These are phyloP conservation scores for Pharmacophagus antenor DNA, from an alignment of 2,888 invertebrate species.

Conservation along the genomic window DNA sequence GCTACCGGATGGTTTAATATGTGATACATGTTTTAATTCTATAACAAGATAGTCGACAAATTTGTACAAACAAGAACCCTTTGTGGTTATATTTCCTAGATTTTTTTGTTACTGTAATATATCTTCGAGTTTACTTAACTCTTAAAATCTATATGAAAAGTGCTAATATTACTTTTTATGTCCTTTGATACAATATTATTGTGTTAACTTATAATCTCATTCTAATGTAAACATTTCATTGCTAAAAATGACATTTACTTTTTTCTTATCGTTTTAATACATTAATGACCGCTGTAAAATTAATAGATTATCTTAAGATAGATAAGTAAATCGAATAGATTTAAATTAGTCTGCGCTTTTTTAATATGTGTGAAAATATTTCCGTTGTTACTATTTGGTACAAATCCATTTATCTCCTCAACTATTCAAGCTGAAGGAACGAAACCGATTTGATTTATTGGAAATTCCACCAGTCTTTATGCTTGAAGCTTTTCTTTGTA, in stretches of 20 bases:
- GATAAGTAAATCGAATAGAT: neutral
- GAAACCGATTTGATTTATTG: slow-evolving; percentile 27
- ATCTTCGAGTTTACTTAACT: no score
- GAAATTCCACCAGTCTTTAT: slow-evolving; percentile 27
- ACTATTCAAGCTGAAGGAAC: slow-evolving; percentile 23
- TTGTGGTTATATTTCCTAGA: no score
- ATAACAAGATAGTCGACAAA: slow-evolving; percentile 20
- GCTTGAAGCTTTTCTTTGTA: slow-evolving; percentile 9
- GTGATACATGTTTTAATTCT: slow-evolving; percentile 24
- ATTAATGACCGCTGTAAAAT: neutral
- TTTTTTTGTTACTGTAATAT: no score
- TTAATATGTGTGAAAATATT: neutral
- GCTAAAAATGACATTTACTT: neutral
- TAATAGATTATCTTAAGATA: neutral
- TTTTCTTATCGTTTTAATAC: neutral
- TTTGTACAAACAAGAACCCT: no score
- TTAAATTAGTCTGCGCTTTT: neutral
- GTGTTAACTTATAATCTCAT: neutral
- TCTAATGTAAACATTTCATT: no score
- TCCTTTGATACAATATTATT: neutral
- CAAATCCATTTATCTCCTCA: slow-evolving; percentile 25
- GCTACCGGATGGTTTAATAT: slow-evolving; percentile 19
- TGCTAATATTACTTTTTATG: no score
- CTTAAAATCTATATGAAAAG: no score
- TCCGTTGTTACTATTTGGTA: neutral